Evolutionary conservation across 2,797 vertebrate genomes (phyloP).

Genomic region (Gadopsis marmoratus): DNA sequence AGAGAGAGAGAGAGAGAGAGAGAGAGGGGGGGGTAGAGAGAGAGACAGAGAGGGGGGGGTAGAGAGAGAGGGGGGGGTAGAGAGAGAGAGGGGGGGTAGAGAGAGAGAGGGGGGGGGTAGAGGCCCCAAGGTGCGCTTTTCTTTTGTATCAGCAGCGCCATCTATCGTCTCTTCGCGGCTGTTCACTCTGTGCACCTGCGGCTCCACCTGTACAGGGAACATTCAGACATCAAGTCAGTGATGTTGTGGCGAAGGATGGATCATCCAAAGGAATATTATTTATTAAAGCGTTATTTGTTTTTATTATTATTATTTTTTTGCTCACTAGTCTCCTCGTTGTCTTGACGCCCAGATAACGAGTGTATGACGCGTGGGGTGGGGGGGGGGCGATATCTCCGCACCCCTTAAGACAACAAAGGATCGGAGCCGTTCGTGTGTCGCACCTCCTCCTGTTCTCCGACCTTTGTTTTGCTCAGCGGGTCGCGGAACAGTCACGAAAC

Average conservation of each 20-base stretch:
- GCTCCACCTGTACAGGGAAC: too few relatives aligned
- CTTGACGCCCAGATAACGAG: not conserved
- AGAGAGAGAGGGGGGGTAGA: not conserved
- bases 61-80: constrained; percentile 35
- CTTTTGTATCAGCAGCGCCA: constrained; percentile 66
- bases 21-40: too few relatives aligned
- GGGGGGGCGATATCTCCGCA: not conserved
- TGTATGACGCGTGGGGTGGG: too few relatives aligned
- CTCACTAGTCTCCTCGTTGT: not conserved
- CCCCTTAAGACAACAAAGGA: constrained; percentile 24
- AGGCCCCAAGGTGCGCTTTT: constrained; percentile 76
- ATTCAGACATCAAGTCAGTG: too few relatives aligned
- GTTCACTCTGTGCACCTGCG: too few relatives aligned
- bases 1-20: too few relatives aligned
- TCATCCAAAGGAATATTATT: not conserved
- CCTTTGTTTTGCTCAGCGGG: constrained; percentile 69
- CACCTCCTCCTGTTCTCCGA: constrained; percentile 30
- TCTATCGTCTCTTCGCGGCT: constrained; percentile 78
- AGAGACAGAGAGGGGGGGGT: too few relatives aligned
- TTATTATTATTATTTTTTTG: not conserved
- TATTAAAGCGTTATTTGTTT: not conserved
- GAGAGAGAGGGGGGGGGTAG: constrained; percentile 4
- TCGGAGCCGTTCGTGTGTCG: constrained; percentile 11
- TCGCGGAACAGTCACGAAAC: constrained; percentile 68
- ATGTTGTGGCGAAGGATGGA: not conserved